Evolutionary conservation across 1,140 invertebrate genomes (phyloP).

Genomic region (Drosophila fuyamai): DNA sequence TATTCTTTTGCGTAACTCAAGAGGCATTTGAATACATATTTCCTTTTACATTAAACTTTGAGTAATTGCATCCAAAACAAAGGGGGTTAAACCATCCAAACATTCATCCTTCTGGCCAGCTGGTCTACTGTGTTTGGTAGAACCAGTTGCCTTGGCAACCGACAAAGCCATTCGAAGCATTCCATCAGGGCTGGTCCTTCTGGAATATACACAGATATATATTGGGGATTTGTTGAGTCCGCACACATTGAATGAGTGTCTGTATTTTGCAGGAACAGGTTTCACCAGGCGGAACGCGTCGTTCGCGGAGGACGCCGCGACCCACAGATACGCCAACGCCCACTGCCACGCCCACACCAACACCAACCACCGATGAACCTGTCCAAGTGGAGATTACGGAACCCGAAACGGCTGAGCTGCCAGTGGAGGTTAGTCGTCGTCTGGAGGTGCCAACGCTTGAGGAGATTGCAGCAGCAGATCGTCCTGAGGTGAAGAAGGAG

Average conservation of each 20-base stretch:
- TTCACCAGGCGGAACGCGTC: slow-evolving; percentile 51
- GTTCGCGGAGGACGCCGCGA: slow-evolving; percentile 66
- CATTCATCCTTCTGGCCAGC: slow-evolving; percentile 7
- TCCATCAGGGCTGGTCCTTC: slow-evolving; percentile 3
- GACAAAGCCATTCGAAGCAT: slow-evolving; percentile 17
- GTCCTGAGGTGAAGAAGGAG: slow-evolving; percentile 55
- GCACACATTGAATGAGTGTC: slow-evolving; percentile 29
- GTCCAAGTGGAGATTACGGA: background rate
- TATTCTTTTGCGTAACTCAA: background rate
- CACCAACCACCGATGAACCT: slow-evolving; percentile 2
- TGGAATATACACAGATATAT: background rate
- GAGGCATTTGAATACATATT: background rate
- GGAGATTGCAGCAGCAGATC: slow-evolving; percentile 6
- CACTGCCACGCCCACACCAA: slow-evolving; percentile 4
- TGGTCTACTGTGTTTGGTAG: slow-evolving; percentile 29
- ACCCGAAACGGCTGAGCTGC: background rate
- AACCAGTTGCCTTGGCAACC: slow-evolving; percentile 34
- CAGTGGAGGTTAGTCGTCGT: background rate
- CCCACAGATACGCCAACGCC: slow-evolving; percentile 55
- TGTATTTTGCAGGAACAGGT: slow-evolving; percentile 55
- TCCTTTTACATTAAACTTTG: background rate
- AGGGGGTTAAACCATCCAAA: slow-evolving; percentile 9
- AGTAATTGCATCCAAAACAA: background rate
- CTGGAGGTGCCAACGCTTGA: slow-evolving; percentile 6
- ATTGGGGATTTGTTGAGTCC: background rate